These are phyloP conservation scores for Atherinomorus stipes DNA, from an alignment of 2,113 vertebrate genomes.

Conservation along the genomic window DNA sequence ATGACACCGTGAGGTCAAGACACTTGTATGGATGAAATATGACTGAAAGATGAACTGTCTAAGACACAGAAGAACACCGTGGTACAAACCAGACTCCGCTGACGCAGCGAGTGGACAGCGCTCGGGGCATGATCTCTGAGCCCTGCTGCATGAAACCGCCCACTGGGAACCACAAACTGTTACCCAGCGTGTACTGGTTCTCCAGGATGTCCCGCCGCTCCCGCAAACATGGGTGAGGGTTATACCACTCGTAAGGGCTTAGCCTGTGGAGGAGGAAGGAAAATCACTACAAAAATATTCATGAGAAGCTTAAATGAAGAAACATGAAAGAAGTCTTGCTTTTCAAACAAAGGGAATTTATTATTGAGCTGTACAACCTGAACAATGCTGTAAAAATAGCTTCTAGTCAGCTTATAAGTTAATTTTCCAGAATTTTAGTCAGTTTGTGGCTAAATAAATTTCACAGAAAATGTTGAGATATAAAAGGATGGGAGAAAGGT, in stretches of 20 bases:
- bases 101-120: constrained; percentile 92
- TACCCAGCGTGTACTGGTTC: constrained; percentile 94
- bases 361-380: background rate
- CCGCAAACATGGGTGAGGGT: constrained; percentile 91
- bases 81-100: constrained; percentile 92
- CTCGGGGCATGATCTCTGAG: constrained; percentile 93
- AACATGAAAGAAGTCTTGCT: background rate
- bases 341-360: background rate
- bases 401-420: background rate
- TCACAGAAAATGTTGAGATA: accelerated
- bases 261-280: constrained; percentile 75
- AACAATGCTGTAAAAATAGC: too few relatives aligned
- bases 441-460: too few relatives aligned
- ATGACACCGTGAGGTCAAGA: background rate
- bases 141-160: constrained; percentile 97
- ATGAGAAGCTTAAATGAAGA: background rate
- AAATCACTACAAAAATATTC: background rate
- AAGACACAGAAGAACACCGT: background rate
- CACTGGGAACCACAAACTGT: constrained; percentile 95
- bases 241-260: constrained; percentile 95
- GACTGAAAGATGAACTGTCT: background rate
- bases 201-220: constrained; percentile 88
- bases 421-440: background rate
- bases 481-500: background rate
- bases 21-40: background rate